Percentiles rank a stretch among this genome's conserved stretches.
Evolutionary conservation across 2,888 invertebrate species (phyloP).

Genomic region (Blomia tropicalis): DNA sequence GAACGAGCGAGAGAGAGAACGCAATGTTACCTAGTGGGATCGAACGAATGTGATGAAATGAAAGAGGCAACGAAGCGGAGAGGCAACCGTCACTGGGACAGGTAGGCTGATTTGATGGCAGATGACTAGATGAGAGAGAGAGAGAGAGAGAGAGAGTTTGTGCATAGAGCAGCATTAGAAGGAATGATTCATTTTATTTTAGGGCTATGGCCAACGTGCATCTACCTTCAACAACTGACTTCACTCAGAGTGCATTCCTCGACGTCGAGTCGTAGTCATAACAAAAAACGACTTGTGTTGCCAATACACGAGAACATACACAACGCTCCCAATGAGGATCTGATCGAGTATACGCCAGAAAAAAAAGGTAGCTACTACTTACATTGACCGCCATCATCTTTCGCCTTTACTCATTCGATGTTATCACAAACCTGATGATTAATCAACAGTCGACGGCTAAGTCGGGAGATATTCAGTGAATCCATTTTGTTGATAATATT

Average conservation of each 20-base stretch:
- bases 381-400: not conserved
- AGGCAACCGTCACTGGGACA: conserved; percentile 12
- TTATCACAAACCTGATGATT: not conserved
- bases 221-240: conserved; percentile 8
- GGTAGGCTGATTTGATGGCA: not conserved
- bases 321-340: too few species aligned
- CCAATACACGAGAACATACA: not conserved
- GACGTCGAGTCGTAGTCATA: conserved; percentile 1
- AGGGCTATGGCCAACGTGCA: conserved; percentile 8
- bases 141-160: not conserved
- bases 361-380: too few species aligned
- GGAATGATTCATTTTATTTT: not conserved
- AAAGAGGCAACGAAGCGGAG: not conserved
- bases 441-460: not conserved
- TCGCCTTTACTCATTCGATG: not conserved
- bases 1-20: not conserved
- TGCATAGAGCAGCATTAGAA: not conserved
- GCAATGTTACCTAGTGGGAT: not conserved
- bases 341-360: too few species aligned
- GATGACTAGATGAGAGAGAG: not conserved
- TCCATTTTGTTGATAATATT: too few species aligned
- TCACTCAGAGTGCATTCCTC: conserved; percentile 12
- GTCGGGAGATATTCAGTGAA: not conserved
- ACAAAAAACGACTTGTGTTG: conserved; percentile 1
- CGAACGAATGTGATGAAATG: too few species aligned